Evolutionary conservation across 2,113 vertebrate species (phyloP), one percentile per base, ranked within the genome.

Genomic region (Anguilla rostrata): DNA sequence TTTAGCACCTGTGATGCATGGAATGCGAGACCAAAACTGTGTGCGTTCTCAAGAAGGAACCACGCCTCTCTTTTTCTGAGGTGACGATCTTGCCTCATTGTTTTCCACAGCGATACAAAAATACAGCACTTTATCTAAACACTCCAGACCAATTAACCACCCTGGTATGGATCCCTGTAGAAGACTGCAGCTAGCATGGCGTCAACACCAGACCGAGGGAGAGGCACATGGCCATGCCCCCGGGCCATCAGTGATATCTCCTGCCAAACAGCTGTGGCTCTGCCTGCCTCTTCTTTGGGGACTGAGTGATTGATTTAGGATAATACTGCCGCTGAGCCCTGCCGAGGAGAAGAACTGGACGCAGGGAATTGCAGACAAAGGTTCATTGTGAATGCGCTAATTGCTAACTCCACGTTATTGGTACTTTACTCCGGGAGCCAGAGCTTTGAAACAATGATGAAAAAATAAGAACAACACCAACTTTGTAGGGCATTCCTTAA

Each of bases 211-310:
- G 15, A 20, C 43, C n/a, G 63, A 84, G 39, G 63, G 83, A 60
- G 0, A 49, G 63, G 60, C 56, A 81, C 15, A 53, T 41, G 57
- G 40, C 85, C 40, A 20, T 39, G 41, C 85, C 16, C 53, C 66
- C n/a, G 83, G 75, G 63, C 18, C 16, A 15, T 46, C 57, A 82
- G 83, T 71, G 46, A 78, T 26, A 20, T 40, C 86, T 87, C 81
- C 41, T 87, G 83, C 87, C 83, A 87, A 87, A 85, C 83, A 87
- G 83, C 87, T 87, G 83, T 82, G 78, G 83, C n/a, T 43, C 83
- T 84, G 40, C 3, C n/a, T 29, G 79, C 83, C 53, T 63, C 84
- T 84, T 87, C 81, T 87, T 87, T 81, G 15, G 29, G 53, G 83
- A 84, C 41, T 84, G 83, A 84, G 79, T 84, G 83, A 87, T 81